Evolutionary conservation across 2,797 vertebrate genomes (phyloP).

Genomic region (Prunella strophiata): DNA sequence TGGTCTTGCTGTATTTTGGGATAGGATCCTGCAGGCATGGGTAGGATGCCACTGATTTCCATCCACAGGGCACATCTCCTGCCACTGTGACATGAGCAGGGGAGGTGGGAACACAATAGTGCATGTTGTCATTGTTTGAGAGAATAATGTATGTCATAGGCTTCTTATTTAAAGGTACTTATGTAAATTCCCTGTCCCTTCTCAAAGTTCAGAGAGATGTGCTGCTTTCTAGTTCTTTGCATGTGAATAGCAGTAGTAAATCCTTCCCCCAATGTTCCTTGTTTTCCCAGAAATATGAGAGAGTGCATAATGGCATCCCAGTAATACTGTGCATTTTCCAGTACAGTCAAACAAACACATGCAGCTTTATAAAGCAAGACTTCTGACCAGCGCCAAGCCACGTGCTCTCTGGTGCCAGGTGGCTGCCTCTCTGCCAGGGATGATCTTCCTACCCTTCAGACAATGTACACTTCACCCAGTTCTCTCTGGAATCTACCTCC

Average conservation of each 20-base stretch:
- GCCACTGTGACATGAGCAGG: not conserved
- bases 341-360: not conserved
- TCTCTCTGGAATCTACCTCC: not conserved
- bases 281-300: not conserved
- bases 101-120: not conserved
- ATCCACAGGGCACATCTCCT: not conserved
- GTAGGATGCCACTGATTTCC: not conserved
- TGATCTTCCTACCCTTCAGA: not conserved
- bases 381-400: rapidly evolving
- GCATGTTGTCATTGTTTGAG: not conserved
- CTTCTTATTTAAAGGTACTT: not conserved
- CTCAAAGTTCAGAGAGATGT: not conserved
- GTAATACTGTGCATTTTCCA: not conserved
- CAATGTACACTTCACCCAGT: not conserved
- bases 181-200: not conserved
- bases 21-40: not conserved
- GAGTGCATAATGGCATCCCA: not conserved
- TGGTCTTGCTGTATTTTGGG: not conserved
- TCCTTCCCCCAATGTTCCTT: rapidly evolving
- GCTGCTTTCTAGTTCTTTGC: not conserved
- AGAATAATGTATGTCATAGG: not conserved
- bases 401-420: rapidly evolving
- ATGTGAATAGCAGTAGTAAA: not conserved
- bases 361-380: not conserved
- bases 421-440: not conserved